Percentiles rank a stretch among this genome's conserved stretches.
These are phyloP conservation scores for Euphydryas editha DNA, from an alignment of 2,888 invertebrate genomes.

Conservation along the genomic window DNA sequence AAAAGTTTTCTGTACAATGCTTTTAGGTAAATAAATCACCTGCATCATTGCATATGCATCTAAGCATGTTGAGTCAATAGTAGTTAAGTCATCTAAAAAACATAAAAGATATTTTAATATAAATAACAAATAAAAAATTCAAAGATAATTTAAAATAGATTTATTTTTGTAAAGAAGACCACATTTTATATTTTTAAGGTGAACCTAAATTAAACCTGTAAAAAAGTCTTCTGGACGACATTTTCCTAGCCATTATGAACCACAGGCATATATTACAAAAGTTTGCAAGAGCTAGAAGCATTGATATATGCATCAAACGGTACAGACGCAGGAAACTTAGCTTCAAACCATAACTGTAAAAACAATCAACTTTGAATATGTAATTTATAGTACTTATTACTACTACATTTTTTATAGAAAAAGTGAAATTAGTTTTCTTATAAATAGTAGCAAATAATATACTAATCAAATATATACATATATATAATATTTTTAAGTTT, in stretches of 20 bases:
- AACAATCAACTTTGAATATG: slow-evolving; percentile 30
- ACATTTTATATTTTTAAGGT: slow-evolving; percentile 42
- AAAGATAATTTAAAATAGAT: slow-evolving; percentile 13
- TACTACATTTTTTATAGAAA: not conserved
- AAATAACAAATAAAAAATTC: not conserved
- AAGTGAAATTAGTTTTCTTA: not conserved
- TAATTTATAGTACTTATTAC: not conserved
- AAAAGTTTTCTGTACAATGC: no score
- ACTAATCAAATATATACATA: no score
- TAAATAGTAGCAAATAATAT: no score
- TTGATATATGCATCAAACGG: slow-evolving; percentile 72
- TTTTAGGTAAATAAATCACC: no score
- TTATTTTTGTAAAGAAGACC: slow-evolving; percentile 10
- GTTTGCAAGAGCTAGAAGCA: slow-evolving; percentile 71
- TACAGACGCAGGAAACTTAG: slow-evolving; percentile 70
- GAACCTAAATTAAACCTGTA: slow-evolving; percentile 64
- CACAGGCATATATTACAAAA: slow-evolving; percentile 75
- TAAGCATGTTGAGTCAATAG: no score
- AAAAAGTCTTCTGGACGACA: slow-evolving; percentile 60
- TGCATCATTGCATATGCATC: no score
- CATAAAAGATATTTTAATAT: not conserved
- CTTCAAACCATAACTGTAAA: slow-evolving; percentile 71
- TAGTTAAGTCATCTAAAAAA: no score
- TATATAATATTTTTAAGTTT: not conserved
- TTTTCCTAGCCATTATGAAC: slow-evolving; percentile 72